Evolutionary conservation across 2,888 invertebrate genomes (phyloP).

Genomic region (Drosophila helvetica): DNA sequence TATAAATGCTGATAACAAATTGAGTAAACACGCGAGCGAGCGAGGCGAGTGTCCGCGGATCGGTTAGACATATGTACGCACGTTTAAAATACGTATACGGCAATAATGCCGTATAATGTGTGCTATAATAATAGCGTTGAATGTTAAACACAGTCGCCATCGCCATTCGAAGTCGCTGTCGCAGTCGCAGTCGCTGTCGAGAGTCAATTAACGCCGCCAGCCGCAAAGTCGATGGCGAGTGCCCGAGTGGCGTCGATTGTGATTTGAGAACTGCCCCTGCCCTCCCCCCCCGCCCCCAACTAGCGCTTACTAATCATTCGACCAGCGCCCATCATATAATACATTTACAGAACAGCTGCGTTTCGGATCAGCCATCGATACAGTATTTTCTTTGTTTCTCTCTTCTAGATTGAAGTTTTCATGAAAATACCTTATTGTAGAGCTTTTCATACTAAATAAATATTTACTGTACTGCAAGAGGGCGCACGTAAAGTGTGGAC

Average conservation of each 20-base stretch:
- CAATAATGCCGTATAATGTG: slow-evolving; percentile 43
- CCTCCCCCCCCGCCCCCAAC: neutral
- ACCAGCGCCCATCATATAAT: slow-evolving; percentile 27
- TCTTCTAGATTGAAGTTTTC: neutral
- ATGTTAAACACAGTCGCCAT: slow-evolving; percentile 39
- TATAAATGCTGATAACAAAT: slow-evolving; percentile 62
- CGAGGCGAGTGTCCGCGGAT: neutral
- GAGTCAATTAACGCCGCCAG: slow-evolving; percentile 43
- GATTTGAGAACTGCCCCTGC: slow-evolving; percentile 38
- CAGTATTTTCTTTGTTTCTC: neutral
- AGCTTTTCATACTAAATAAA: neutral
- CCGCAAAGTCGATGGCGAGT: slow-evolving; percentile 18
- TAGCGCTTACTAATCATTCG: slow-evolving; percentile 33
- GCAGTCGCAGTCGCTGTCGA: slow-evolving; percentile 25
- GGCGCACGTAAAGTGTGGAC: slow-evolving; percentile 18
- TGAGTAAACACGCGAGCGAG: slow-evolving; percentile 48
- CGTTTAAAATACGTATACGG: slow-evolving; percentile 20
- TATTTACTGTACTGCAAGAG: slow-evolving; percentile 20
- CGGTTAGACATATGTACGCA: slow-evolving; percentile 1
- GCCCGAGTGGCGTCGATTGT: slow-evolving; percentile 17
- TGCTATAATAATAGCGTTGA: slow-evolving; percentile 41
- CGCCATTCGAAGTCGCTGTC: too few species aligned
- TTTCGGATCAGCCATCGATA: neutral
- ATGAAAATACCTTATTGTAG: neutral
- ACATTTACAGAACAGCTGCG: neutral